Evolutionary conservation across 1,140 invertebrate genomes (phyloP).

Genomic region (Aphelenchoides besseyi): DNA sequence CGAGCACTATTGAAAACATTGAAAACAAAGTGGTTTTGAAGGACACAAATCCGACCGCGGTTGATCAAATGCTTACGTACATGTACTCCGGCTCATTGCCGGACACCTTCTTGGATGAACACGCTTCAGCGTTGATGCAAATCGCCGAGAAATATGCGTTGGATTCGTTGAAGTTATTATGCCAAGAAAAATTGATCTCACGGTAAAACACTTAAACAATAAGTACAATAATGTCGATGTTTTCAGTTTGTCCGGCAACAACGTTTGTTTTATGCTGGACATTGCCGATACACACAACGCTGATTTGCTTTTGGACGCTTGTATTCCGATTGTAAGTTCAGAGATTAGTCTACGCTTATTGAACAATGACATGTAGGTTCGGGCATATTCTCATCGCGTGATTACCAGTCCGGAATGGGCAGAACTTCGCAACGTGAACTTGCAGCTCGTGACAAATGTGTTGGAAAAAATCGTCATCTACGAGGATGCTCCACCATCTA

Average conservation of each 20-base stretch:
- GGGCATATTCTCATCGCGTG: constrained; percentile 31
- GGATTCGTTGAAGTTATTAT: constrained; percentile 54
- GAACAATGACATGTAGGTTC: constrained; percentile 33
- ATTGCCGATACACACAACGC: constrained; percentile 57
- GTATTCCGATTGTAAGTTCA: constrained; percentile 49
- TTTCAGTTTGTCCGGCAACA: constrained; percentile 43
- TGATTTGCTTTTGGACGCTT: constrained; percentile 44
- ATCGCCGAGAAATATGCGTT: constrained; percentile 59
- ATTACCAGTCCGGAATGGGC: constrained; percentile 37
- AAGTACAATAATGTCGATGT: constrained; percentile 8
- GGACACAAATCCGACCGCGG: constrained; percentile 46
- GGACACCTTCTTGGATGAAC: constrained; percentile 45
- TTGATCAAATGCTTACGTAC: constrained; percentile 58
- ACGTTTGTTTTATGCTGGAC: constrained; percentile 51
- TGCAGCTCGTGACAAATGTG: constrained; percentile 35
- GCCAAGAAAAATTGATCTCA: constrained; percentile 55
- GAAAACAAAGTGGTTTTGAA: constrained; percentile 43
- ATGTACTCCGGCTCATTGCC: constrained; percentile 48
- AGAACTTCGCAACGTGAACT: constrained; percentile 42
- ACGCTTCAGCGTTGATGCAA: constrained; percentile 52
- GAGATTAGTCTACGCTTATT: background rate
- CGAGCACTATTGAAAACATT: constrained; percentile 42
- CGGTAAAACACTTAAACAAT: constrained; percentile 37
- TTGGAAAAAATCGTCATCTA: constrained; percentile 39
- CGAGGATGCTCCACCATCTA: constrained; percentile 7